Percentiles rank a stretch among this genome's conserved stretches.
These are phyloP conservation scores for Microctonus aethiopoides DNA, from an alignment of 2,888 invertebrate genomes.

Conservation along the genomic window DNA sequence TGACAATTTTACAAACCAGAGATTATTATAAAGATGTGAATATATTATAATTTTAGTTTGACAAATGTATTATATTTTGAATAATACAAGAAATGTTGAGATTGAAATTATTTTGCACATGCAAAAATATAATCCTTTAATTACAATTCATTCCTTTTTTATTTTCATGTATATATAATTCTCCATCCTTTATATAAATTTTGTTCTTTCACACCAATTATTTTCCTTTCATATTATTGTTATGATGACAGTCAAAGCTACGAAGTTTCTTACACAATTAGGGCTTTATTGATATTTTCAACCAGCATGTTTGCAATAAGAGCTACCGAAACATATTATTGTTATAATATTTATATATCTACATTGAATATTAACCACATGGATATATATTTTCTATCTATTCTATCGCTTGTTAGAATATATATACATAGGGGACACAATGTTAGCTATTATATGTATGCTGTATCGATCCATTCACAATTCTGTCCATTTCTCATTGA, in stretches of 20 bases:
- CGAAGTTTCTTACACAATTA: neutral
- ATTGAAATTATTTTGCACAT: neutral
- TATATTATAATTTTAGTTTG: neutral
- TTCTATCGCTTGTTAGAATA: too few species aligned
- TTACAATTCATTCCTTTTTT: neutral
- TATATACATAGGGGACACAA: neutral
- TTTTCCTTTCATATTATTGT: neutral
- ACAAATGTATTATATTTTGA: neutral
- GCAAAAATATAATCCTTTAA: neutral
- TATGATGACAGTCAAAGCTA: neutral
- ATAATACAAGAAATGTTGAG: neutral
- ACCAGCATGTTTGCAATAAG: neutral
- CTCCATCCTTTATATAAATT: neutral
- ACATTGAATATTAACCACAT: too few species aligned
- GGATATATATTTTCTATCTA: neutral
- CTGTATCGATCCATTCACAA: neutral
- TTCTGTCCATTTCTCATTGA: neutral
- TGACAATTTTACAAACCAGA: too few species aligned
- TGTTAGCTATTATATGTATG: neutral
- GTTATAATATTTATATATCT: too few species aligned
- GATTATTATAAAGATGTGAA: too few species aligned
- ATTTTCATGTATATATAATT: too few species aligned
- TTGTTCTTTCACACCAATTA: too few species aligned
- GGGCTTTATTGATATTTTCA: too few species aligned
- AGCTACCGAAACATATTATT: slow-evolving; percentile 4